Percentiles rank a stretch among this genome's conserved stretches.
Conservation (phyloP, 2,888 invertebrate genomes). For the Bimastos eiseni region DNA sequence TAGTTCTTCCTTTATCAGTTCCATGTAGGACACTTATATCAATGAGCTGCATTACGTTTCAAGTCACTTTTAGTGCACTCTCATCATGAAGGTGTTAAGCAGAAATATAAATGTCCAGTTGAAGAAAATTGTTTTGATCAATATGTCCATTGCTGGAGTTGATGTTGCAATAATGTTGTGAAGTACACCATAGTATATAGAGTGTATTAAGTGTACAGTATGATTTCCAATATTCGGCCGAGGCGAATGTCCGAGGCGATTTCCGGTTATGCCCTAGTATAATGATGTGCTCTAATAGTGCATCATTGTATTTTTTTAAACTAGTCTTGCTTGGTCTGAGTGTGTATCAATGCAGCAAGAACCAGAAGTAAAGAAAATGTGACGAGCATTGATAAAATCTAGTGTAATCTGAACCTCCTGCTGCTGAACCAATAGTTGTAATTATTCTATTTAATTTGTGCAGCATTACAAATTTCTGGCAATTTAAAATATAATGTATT, state of each 20-base stretch:
- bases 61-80: too few relatives aligned
- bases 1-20: neutral
- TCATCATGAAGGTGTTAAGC: neutral
- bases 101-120: neutral
- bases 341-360: neutral
- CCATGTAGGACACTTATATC: neutral
- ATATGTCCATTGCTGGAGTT: neutral
- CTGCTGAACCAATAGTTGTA: neutral
- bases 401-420: too few relatives aligned
- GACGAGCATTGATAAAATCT: neutral
- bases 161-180: too few relatives aligned
- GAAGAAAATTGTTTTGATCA: neutral
- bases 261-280: too few relatives aligned
- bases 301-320: neutral
- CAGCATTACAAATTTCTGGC: neutral
- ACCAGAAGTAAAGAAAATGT: neutral
- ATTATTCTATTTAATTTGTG: neutral
- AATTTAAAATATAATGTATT: neutral
- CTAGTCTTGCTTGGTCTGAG: neutral
- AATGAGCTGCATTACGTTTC: too few relatives aligned
- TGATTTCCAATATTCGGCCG: too few relatives aligned
- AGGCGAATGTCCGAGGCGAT: too few relatives aligned
- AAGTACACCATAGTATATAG: too few relatives aligned
- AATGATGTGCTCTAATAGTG: too few relatives aligned
- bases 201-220: too few relatives aligned